Base-by-base conservation (phyloP, 2,888 invertebrate species). In the Diaprepes abbreviatus region DNA sequence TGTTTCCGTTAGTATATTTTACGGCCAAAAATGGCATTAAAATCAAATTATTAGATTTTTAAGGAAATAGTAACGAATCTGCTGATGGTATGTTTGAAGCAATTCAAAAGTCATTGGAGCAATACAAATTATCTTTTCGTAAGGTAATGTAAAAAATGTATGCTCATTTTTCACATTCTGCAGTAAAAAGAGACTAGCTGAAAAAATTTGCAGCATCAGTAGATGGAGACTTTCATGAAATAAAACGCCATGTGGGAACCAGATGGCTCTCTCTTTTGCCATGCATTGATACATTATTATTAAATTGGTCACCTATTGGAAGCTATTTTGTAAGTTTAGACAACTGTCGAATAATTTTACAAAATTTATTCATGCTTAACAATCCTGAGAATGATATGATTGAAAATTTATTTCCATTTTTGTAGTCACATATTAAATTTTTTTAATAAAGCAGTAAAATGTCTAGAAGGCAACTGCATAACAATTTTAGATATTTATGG, bases 81-180 rank as follows among this genome's bases (percentile, higher is more conserved):
- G 74, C 74, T 57, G 43, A 74, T 74, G 71, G 63, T n/a, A 74
- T 71, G 71, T 73, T 74, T 66, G 28, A 38, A 55, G 68, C 71
- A 28, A 65, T 74, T 21, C 3, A 74, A 36, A 73, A 65, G 73
- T 79, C 77, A 16, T 31, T 79, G 45, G 60, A 71, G 5, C 12
- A 24, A 5, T 57, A 77, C 58, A 73, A 78, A 28, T 24, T 80
- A 10, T 70, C 76, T 28, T 79, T 79, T 48, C 17, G 75, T 69
- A 43, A 54, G 73, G 72, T 71, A 74, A 74, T 73, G 50, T 75
- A 3, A 60, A 73, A 75, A 73, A 60, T 71, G n/a, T 73, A 67
- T 40, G 33, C 35, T 16, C 65, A 71, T 65, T 74, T 73, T 66
- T 72, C 73, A 10, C 10, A 24, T 10, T 74, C 73, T 21, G 74